Evolutionary conservation across 2,797 vertebrate species (phyloP).

Genomic region (Artibeus lituratus): DNA sequence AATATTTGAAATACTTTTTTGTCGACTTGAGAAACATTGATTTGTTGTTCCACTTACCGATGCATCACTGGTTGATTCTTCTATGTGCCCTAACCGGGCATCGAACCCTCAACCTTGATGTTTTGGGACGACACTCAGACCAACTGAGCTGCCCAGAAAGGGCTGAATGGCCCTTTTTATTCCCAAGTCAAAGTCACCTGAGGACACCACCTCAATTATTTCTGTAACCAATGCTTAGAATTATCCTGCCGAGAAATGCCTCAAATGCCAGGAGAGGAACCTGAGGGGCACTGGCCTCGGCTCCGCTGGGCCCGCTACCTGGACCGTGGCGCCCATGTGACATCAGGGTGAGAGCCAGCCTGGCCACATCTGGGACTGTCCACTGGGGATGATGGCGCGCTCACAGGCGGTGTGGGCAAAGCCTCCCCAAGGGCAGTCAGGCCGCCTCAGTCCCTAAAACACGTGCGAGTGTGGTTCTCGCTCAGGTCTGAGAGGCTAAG

Average conservation of each 20-base stretch:
- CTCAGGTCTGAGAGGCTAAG: neutral
- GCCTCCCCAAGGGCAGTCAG: neutral
- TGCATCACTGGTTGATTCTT: no score
- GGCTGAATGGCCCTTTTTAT: neutral
- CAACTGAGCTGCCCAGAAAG: neutral
- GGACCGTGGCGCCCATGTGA: accelerated
- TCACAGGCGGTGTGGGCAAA: accelerated
- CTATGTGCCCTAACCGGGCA: no score
- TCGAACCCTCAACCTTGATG: no score
- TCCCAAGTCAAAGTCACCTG: neutral
- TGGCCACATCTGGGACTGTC: neutral
- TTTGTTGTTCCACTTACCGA: no score
- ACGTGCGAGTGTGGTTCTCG: neutral
- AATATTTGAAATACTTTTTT: no score
- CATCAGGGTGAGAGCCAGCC: neutral
- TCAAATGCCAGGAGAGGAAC: neutral
- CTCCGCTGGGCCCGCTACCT: accelerated
- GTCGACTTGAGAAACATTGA: no score
- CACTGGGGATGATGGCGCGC: neutral
- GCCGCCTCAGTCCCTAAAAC: neutral
- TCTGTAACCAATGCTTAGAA: neutral
- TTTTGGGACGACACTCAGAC: no score
- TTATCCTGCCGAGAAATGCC: neutral
- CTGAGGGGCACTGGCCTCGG: neutral
- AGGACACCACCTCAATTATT: neutral